These are phyloP conservation scores for Pogonomyrmex barbatus DNA, from an alignment of 1,140 invertebrate genomes.

Conservation along the genomic window DNA sequence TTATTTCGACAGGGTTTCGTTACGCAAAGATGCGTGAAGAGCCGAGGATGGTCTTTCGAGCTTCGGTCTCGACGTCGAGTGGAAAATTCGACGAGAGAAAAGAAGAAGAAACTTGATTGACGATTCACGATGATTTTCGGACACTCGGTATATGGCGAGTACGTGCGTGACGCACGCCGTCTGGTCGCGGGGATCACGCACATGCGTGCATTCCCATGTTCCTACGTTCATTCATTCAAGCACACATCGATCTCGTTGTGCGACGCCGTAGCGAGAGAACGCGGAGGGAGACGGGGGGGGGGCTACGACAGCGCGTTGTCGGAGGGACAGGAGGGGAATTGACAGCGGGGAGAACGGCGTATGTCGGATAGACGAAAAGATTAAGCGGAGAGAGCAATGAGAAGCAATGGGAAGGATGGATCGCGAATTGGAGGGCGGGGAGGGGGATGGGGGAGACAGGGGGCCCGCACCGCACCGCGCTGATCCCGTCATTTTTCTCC, in stretches of 20 bases:
- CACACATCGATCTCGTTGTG: constrained; percentile 66
- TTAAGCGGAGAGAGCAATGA: constrained; percentile 26
- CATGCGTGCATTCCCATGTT: constrained; percentile 48
- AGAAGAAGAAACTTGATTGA: too few relatives aligned
- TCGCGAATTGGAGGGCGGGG: not conserved
- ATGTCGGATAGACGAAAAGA: constrained; percentile 5
- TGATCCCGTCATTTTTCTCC: constrained; percentile 20
- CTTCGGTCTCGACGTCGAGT: not conserved
- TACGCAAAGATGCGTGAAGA: not conserved
- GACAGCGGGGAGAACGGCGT: not conserved
- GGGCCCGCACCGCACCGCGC: not conserved
- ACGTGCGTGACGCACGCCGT: constrained; percentile 40
- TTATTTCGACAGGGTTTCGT: not conserved
- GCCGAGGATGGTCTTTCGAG: not conserved
- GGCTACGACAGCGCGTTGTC: not conserved
- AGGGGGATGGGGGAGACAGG: not conserved
- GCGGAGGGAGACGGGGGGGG: not conserved
- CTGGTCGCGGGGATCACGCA: constrained; percentile 25
- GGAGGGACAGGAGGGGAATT: not conserved
- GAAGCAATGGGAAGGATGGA: not conserved
- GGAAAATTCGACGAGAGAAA: not conserved
- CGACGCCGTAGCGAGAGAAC: constrained; percentile 44
- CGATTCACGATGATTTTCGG: not conserved
- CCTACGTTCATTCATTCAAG: constrained; percentile 74
- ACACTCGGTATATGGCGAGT: constrained; percentile 40